phyloP scores from a whole-genome alignment of 2,888 invertebrate genomes.

The Drosophila aldrichi region DNA sequence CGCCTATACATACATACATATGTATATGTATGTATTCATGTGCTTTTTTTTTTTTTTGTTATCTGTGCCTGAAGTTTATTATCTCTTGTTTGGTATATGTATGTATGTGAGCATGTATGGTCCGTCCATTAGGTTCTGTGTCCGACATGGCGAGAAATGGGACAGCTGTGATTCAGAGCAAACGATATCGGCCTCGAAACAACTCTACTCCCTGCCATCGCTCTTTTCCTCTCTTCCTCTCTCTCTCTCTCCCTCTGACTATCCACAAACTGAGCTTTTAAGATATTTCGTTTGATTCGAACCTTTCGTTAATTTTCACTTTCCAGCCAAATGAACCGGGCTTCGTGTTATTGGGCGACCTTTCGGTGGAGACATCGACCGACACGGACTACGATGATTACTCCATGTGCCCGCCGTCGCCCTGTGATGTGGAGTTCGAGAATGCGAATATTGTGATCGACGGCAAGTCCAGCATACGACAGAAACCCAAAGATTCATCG shows the following conservation, averaged over 20 bases:
- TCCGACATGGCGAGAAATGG: conserved; percentile 61
- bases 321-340: conserved; percentile 88
- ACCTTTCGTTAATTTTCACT: conserved; percentile 38
- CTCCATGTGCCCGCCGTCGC: conserved; percentile 90
- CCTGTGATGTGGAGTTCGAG: conserved; percentile 93
- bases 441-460: conserved; percentile 96
- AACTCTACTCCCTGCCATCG: not conserved
- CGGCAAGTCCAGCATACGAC: conserved; percentile 93
- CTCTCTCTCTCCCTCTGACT: not conserved
- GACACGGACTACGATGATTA: conserved; percentile 88
- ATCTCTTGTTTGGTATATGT: conserved; percentile 49
- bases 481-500: conserved; percentile 85
- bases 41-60: conserved; percentile 43
- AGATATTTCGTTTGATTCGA: conserved; percentile 9
- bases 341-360: conserved; percentile 87
- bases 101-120: conserved; percentile 14
- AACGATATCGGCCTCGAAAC: conserved; percentile 35
- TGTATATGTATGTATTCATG: not conserved
- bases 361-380: conserved; percentile 87
- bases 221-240: not conserved
- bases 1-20: conserved; percentile 7
- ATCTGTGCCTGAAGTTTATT: conserved; percentile 66
- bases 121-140: conserved; percentile 39
- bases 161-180: conserved; percentile 59
- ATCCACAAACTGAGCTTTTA: conserved; percentile 3